Base-by-base conservation (phyloP, 2,888 invertebrate genomes). In the Andricus curvator region DNA sequence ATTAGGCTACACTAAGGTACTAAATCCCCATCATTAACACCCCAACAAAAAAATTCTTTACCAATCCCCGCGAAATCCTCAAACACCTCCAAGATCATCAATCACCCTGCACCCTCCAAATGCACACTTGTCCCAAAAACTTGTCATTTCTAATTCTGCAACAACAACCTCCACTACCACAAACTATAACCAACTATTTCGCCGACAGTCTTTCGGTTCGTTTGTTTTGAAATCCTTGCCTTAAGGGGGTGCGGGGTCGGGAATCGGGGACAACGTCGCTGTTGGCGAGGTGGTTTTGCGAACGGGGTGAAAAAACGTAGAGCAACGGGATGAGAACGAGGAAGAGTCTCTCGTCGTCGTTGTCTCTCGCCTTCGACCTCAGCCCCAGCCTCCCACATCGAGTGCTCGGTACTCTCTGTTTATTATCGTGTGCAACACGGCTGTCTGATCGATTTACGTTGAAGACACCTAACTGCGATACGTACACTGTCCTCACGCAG, bases 371-470 rank as follows among this genome's bases (percentile, higher is more conserved):
- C 20, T 56, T 33, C 62, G 15, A 77, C 62, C 44, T 64, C 37
- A 37, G 20, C 77, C 13, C 20, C 48, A 37, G 20, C 77, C 13
- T 56, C 48, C 33, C 77, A 60, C 74, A 68, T 68, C 70, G 74
- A 82, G 67, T 83, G 78, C 78, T 81, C 80, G 74, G 41, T 37
- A 79, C 60, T 74, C 66, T 74, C 68, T 79, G 20, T 25, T 78
- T 60, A 74, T 60, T 76, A 80, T 82, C 84, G 81, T 82, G 79
- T 80, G 80, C 79, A 81, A 78, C 81, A 62, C 80, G 77, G 77
- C 81, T 80, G 65, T 56, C 68, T 77, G 83, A 86, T 86, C 85
- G 84, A 86, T 86, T 85, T 81, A 79, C 81, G 82, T 78, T 81
- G 64, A 77, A 67, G 80, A 66, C 78, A 81, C 80, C 81, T 83